Base-by-base conservation (phyloP, 2,888 invertebrate species). In the Oligia strigilis region DNA sequence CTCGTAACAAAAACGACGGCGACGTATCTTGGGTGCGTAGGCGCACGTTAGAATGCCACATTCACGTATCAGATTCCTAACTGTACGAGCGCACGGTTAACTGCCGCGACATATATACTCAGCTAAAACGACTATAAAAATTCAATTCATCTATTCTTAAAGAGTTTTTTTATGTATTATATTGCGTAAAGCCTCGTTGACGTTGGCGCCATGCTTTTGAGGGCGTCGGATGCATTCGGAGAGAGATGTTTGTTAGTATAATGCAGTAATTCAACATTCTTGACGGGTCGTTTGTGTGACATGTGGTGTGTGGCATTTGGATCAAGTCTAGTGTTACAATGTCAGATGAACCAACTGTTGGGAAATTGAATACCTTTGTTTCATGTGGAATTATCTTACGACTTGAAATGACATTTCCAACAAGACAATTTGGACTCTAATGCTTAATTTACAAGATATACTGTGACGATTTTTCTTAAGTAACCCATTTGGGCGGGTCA, bases 61-160 rank as follows among this genome's bases (percentile, higher is more conserved):
- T 86, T 80, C 85, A 86, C 90, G 90, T 92, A 91, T 93, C 91
- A 93, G 94, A 95, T 96, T 95, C 94, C 95, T 96, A 96, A 96
- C 96, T 95, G 95, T 95, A 94, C 92, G 88, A 88, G 83, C 88
- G 88, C 86, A 90, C 91, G 89, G 88, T 92, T 93, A 90, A 92
- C 91, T 85, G 88, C 91, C 84, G 90, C 93, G 93, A 93, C 92
- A 95, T 92, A 92, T 91, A 94, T 93, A 92, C 91, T 86, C 85
- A 90, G 88, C 90, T 92, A 90, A 92, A 90, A 89, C 88, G 88
- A 93, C 93, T 93, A 93, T 95, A 95, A 95, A 95, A 95, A 95
- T 93, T 94, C 94, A 94, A 94, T 95, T 93, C 93, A 92, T 89
- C 90, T 86, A 91, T 93, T 92, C 90, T 88, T 85, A 81, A 85